Base-by-base conservation (phyloP, 2,113 vertebrate species). In the Hystrix brachyura region DNA sequence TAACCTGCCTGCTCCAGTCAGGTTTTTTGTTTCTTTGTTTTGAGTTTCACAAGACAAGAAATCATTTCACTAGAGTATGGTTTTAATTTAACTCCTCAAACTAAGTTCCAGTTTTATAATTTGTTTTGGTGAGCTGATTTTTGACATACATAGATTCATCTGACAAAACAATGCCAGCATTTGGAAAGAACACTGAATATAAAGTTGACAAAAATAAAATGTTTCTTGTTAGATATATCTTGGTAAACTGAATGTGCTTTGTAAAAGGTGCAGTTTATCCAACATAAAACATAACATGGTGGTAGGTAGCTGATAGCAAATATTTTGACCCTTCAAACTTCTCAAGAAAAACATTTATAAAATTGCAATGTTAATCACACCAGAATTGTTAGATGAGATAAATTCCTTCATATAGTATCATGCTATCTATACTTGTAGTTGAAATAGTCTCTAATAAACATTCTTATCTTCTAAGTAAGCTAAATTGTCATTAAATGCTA, bases 401-500 rank as follows among this genome's bases (percentile, higher is more conserved):
- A 89, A 64, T 78, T 65, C 27, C 57, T 95, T 69, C 59, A 57
- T 46, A 64, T 90, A 13, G 7, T 82, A 4, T 53, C 34, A 53
- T 10, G 34, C 7, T 69, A 17, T 60, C 34, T 79, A 6, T 13
- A 57, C n/a, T 86, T 83, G n/a, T 25, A 72, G 10, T 69, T 71
- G 17, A 91, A 94, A 32, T 87, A 71, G 3, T 48, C 13, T 94
- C 25, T 38, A 74, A 3, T n/a, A 83, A 48, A 90, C 9, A 18
- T 34, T 23, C 1, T 80, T 87, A 23, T 92, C 6, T 91, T 87
- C 43, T 72, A 65, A 76, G 53, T n/a, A 85, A 88, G 19, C 27
- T 79, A 69, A 80, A 86, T 86, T 92, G 79, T 90, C 12, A 85
- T 85, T 90, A 78, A 55, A 92, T 65, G 38, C 17, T 94, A 92